phyloP scores from a whole-genome alignment of 2,113 vertebrate genomes.

The Notarius quadriscutis region DNA sequence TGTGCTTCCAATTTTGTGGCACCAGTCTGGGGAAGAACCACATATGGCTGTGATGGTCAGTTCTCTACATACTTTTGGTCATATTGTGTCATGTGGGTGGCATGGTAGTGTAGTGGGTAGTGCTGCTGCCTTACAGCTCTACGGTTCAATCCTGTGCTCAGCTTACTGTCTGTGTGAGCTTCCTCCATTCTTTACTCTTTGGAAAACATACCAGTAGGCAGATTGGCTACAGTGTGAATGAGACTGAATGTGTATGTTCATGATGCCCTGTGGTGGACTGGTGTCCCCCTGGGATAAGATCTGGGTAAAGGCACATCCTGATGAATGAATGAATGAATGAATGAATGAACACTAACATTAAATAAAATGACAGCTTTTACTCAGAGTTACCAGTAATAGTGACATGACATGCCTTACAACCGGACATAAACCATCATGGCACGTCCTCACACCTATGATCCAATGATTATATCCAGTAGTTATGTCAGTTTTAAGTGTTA shows the following conservation, averaged over 20 bases:
- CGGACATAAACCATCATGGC: neutral
- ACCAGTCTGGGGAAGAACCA: neutral
- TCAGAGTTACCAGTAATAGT: neutral
- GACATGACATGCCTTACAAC: neutral
- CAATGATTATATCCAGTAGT: no score
- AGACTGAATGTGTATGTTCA: neutral
- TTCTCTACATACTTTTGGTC: neutral
- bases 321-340: constrained; percentile 2
- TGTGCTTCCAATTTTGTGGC: neutral
- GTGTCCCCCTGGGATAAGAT: neutral
- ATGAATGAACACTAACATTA: neutral
- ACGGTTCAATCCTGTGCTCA: neutral
- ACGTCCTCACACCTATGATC: neutral
- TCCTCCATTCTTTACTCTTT: neutral
- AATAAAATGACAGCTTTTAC: neutral
- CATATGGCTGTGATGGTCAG: neutral
- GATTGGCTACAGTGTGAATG: neutral
- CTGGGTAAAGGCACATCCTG: neutral
- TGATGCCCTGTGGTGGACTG: neutral
- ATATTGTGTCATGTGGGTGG: neutral
- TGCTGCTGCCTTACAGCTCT: neutral
- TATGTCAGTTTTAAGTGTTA: neutral
- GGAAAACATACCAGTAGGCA: neutral
- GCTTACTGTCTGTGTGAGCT: neutral
- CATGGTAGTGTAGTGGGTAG: neutral